These are phyloP conservation scores for Iguana delicatissima DNA, from an alignment of 2,797 vertebrate genomes.

Conservation along the genomic window DNA sequence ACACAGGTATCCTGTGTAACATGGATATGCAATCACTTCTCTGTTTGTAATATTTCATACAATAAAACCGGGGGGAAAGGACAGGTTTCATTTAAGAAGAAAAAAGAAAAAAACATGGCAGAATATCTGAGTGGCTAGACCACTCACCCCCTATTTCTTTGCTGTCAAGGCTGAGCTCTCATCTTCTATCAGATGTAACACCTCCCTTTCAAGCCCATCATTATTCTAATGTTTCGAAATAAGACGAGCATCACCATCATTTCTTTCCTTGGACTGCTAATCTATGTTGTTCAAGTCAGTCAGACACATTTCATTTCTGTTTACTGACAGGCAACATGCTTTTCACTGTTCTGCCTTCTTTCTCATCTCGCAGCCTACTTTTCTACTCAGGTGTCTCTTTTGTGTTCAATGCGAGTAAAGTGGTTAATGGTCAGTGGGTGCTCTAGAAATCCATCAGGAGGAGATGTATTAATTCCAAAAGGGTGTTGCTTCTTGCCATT, in stretches of 20 bases:
- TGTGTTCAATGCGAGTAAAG: background rate
- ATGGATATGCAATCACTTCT: no score
- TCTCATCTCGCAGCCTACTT: background rate
- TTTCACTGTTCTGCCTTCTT: background rate
- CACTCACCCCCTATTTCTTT: accelerated
- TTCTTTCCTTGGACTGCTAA: constrained; percentile 21
- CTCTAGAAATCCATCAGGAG: background rate
- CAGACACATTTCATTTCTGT: background rate
- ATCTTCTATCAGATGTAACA: background rate
- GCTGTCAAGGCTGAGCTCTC: background rate
- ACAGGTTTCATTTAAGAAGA: background rate
- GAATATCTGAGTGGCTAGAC: background rate
- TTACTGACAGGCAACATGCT: background rate
- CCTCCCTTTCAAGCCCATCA: background rate
- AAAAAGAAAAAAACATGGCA: background rate
- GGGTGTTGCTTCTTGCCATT: constrained; percentile 5
- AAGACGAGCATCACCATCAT: constrained; percentile 2
- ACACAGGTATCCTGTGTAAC: no score
- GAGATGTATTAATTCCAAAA: constrained; percentile 25
- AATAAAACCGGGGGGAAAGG: background rate
- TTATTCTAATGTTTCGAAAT: accelerated
- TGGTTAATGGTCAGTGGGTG: background rate
- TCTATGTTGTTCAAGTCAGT: constrained; percentile 5
- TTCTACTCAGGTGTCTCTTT: background rate
- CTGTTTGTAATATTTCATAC: background rate